phyloP scores from a whole-genome alignment of 2,797 vertebrate species.

The Gadopsis marmoratus region DNA sequence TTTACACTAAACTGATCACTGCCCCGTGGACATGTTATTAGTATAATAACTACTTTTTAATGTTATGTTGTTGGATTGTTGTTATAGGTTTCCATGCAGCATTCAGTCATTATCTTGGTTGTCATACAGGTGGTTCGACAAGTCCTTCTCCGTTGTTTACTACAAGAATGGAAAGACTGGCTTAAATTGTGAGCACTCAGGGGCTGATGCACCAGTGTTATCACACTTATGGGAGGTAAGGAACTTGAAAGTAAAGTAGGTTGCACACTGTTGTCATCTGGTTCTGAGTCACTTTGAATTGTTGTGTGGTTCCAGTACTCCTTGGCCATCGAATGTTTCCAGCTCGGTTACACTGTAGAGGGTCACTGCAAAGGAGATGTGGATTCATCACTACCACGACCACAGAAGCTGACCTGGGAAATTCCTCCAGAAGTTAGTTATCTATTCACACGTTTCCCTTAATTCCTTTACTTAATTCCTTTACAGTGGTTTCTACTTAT shows the following conservation, averaged over 20 bases:
- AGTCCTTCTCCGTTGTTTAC: conserved; percentile 89
- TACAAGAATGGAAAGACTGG: conserved; percentile 93
- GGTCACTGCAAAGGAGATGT: conserved; percentile 92
- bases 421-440: conserved; percentile 85
- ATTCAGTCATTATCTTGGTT: not conserved
- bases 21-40: not conserved
- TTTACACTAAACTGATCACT: not conserved
- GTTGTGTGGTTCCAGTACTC: conserved; percentile 82
- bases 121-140: conserved; percentile 87
- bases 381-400: conserved; percentile 82
- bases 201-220: conserved; percentile 90
- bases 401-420: conserved; percentile 91
- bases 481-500: too few species aligned
- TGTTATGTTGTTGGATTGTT: not conserved
- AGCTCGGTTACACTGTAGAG: conserved; percentile 89
- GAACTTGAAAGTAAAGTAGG: not conserved
- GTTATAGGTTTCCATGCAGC: not conserved
- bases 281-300: not conserved
- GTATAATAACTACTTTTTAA: not conserved
- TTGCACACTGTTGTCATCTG: too few species aligned
- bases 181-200: conserved; percentile 91
- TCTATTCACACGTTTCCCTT: not conserved
- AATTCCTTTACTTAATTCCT: not conserved
- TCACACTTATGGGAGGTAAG: conserved; percentile 92
- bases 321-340: conserved; percentile 90